Evolutionary conservation across 2,888 invertebrate species (phyloP).

Genomic region (Drosophila suboccidentalis): DNA sequence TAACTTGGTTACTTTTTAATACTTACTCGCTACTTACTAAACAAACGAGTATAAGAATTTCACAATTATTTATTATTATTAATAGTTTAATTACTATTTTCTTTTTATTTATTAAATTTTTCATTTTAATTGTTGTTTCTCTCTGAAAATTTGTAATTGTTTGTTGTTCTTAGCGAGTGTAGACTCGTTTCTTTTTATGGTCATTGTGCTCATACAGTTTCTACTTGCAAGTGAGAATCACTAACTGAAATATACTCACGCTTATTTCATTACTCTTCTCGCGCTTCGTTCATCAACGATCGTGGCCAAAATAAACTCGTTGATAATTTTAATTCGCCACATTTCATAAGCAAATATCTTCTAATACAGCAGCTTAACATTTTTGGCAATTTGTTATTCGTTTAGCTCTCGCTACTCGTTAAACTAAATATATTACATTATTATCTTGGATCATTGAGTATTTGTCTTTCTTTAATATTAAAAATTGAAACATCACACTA

Average conservation of each 20-base stretch:
- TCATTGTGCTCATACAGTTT: too few species aligned
- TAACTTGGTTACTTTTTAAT: not conserved
- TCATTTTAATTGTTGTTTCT: not conserved
- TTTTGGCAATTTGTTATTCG: too few species aligned
- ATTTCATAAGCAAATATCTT: too few species aligned
- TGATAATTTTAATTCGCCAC: not conserved
- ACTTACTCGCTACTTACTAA: constrained; percentile 2
- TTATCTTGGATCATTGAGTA: too few species aligned
- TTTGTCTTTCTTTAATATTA: too few species aligned
- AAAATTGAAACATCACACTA: too few species aligned
- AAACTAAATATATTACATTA: too few species aligned
- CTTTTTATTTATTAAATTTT: not conserved
- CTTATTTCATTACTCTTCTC: not conserved
- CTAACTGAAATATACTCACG: not conserved
- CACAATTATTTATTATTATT: not conserved
- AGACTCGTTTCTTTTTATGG: too few species aligned
- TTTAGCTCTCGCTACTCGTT: not conserved
- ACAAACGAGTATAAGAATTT: not conserved
- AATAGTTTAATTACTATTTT: not conserved
- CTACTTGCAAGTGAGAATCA: too few species aligned
- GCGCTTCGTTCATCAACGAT: not conserved
- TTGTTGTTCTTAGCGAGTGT: not conserved
- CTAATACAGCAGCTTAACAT: too few species aligned
- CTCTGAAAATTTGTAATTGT: not conserved
- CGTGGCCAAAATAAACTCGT: not conserved